Base-by-base conservation (phyloP, 2,113 vertebrate species). In the Globicephala melas region DNA sequence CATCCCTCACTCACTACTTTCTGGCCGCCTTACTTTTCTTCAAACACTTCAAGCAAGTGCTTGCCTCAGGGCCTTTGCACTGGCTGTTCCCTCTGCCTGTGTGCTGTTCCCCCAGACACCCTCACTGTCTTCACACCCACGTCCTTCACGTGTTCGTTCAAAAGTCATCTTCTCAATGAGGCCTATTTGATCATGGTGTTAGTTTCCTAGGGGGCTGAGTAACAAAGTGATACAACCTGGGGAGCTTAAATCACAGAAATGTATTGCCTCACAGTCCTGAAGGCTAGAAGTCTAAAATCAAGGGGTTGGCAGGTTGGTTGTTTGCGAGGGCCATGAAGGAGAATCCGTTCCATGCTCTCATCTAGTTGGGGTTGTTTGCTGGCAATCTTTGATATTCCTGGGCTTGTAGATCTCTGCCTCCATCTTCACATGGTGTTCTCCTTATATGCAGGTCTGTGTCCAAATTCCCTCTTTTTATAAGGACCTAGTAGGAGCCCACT, bases 51-150 rank as follows among this genome's bases (percentile, higher is more conserved):
- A 3, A 76, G 53, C 36, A n/a, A 55, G 53, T 6, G 1, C 67
- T 21, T 63, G 60, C 67, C 91, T 63, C 81, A 70, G 62, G 91
- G 38, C 53, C 74, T 91, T 73, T 55, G 83, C 83, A 28, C 65
- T 18, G 38, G 23, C 28, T 15, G 3, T 77, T 58, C 41, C 77
- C n/a, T 5, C 60, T 28, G 41, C 50, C 94, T 50, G n/a, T 1
- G 5, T 33, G n/a, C 74, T 53, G 9, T 70, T 36, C 41, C 74
- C 44, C 15, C 21, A 36, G 5, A 31, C 0, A 60, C 2, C 18
- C 25, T 63, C n/a, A 4, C 36, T 20, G 2, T 50, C 58, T 55
- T 33, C 33, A 18, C 20, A 3, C 4, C 53, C 17, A 70, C 47
- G 1, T 23, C 86, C 47, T 55, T n/a, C 36, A 8, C 11, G 2